A percentile compares a stretch with the other conserved stretches of the same genome.
Evolutionary conservation across 2,113 vertebrate genomes (phyloP).

Genomic region (Lycocorax pyrrhopterus): DNA sequence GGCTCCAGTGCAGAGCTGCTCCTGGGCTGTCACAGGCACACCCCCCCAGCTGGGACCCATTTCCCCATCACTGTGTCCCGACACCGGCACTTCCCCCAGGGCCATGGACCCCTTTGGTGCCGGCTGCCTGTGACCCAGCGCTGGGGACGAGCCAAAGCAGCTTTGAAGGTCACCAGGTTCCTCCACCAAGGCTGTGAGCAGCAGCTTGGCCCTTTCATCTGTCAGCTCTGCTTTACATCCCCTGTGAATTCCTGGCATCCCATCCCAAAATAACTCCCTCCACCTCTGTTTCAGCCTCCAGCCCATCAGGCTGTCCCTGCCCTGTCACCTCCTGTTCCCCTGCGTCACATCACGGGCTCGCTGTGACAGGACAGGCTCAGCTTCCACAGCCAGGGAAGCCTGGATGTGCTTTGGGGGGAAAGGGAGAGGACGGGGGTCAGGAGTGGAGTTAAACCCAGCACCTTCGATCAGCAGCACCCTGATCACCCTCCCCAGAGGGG

Average conservation of each 20-base stretch:
- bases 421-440: neutral
- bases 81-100: neutral
- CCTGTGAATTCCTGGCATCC: neutral
- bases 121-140: neutral
- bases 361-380: neutral
- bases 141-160: neutral
- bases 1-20: neutral
- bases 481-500: neutral
- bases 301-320: conserved; percentile 3
- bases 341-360: neutral
- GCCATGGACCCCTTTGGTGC: neutral
- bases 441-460: neutral
- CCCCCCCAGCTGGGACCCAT: neutral
- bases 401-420: fast-evolving
- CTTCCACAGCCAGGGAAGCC: neutral
- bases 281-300: neutral
- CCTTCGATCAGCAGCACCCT: neutral
- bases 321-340: conserved; percentile 23
- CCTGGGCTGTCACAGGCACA: neutral
- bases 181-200: neutral
- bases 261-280: conserved; percentile 29
- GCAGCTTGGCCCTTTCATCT: conserved; percentile 39
- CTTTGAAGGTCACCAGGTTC: neutral
- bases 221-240: conserved; percentile 15
- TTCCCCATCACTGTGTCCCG: neutral